phyloP scores from a whole-genome alignment of 64 coral and sea anemone genomes.

The Porites lutea region DNA sequence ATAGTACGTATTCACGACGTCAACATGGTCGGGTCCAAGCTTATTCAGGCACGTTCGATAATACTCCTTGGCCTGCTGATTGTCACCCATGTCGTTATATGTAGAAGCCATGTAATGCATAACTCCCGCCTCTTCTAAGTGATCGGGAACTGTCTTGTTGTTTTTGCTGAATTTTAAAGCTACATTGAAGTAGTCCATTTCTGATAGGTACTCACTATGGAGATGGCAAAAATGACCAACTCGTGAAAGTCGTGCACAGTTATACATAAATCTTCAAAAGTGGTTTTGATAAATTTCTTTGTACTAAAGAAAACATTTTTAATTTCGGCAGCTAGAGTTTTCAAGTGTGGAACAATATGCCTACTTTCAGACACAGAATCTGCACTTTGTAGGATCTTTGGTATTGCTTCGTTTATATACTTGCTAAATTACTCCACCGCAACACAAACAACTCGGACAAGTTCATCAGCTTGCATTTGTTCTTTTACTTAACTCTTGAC shows the following conservation, averaged over 20 bases:
- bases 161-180: neutral
- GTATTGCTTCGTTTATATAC: neutral
- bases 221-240: neutral
- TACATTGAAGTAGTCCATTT: neutral
- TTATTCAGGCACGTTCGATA: too few species aligned
- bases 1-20: too few species aligned
- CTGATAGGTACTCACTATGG: neutral
- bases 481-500: neutral
- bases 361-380: neutral
- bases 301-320: neutral
- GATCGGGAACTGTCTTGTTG: too few species aligned
- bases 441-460: neutral
- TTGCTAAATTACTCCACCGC: constrained; percentile 11
- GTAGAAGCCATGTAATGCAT: too few species aligned
- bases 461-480: neutral
- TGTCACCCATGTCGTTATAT: too few species aligned
- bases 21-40: too few species aligned
- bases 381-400: neutral
- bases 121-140: neutral
- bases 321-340: neutral
- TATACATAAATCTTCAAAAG: neutral
- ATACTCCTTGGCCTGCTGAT: too few species aligned
- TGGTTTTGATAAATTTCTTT: neutral
- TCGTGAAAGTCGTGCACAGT: neutral
- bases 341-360: constrained; percentile 5